These are phyloP conservation scores for Passer domesticus DNA, from an alignment of 2,113 vertebrate species.

Conservation along the genomic window DNA sequence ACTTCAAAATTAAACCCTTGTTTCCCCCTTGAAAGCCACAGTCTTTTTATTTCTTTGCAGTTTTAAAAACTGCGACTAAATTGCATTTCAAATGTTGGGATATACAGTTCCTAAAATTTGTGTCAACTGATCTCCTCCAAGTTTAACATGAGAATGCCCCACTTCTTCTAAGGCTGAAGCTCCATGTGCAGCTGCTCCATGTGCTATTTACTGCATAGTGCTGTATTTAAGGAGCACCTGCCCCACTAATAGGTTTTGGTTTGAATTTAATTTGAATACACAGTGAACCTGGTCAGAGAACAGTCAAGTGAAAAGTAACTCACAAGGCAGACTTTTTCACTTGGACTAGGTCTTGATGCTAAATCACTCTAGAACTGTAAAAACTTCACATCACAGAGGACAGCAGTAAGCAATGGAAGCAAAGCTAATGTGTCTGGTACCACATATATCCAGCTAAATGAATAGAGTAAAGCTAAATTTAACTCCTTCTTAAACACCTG, in stretches of 20 bases:
- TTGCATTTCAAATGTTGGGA: background rate
- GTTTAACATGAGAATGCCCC: background rate
- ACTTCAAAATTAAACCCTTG: background rate
- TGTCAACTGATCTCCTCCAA: background rate
- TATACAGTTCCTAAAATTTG: background rate
- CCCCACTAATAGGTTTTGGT: background rate
- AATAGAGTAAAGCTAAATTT: background rate
- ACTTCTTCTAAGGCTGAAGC: background rate
- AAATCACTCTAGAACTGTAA: background rate
- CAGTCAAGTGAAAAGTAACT: background rate
- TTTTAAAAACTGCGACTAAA: background rate
- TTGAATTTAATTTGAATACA: background rate
- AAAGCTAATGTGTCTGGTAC: background rate
- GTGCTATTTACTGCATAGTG: background rate
- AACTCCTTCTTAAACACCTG: background rate
- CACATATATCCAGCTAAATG: background rate
- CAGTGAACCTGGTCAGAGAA: accelerated
- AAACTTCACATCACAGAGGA: background rate
- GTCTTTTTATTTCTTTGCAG: background rate
- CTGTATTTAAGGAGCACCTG: background rate
- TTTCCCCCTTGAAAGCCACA: background rate
- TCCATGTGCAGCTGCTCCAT: background rate
- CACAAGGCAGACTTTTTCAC: background rate
- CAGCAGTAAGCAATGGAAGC: background rate
- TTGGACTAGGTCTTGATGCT: background rate